These are phyloP conservation scores for Festucalex cinctus DNA, from an alignment of 2,113 vertebrate species.

Conservation along the genomic window DNA sequence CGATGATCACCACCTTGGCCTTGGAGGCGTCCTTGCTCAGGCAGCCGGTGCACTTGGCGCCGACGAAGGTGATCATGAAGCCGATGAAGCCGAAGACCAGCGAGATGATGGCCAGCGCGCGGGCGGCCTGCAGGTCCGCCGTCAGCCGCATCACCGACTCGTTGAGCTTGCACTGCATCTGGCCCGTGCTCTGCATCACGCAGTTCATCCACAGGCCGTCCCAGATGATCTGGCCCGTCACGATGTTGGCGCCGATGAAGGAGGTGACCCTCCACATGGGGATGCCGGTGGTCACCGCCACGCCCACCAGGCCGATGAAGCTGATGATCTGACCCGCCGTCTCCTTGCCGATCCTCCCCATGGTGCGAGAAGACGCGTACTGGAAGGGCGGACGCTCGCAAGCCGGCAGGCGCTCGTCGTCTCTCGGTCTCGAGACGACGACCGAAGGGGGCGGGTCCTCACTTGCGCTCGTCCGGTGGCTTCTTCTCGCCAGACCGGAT, in stretches of 20 bases:
- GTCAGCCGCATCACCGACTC: conserved; percentile 79
- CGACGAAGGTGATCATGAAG: conserved; percentile 62
- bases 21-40: conserved; percentile 56
- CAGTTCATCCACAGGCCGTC: conserved; percentile 98
- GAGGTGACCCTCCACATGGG: conserved; percentile 89
- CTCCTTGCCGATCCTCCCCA: conserved; percentile 74
- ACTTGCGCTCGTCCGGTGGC: conserved; percentile 16
- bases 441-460: conserved; percentile 32
- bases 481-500: conserved; percentile 62
- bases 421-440: conserved; percentile 5
- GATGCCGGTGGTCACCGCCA: conserved; percentile 77
- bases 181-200: conserved; percentile 91
- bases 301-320: conserved; percentile 80
- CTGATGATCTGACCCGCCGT: conserved; percentile 79
- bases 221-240: conserved; percentile 78
- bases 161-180: conserved; percentile 84
- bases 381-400: neutral
- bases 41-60: conserved; percentile 67
- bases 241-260: conserved; percentile 85
- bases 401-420: conserved; percentile 5
- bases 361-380: conserved; percentile 43
- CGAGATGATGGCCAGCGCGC: conserved; percentile 72
- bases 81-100: conserved; percentile 62
- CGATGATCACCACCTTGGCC: conserved; percentile 62
- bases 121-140: conserved; percentile 82